A percentile compares a stretch with the other conserved stretches of the same genome.
Conservation (phyloP, 2,113 vertebrate genomes). For the Epinephelus cyanopodus region DNA sequence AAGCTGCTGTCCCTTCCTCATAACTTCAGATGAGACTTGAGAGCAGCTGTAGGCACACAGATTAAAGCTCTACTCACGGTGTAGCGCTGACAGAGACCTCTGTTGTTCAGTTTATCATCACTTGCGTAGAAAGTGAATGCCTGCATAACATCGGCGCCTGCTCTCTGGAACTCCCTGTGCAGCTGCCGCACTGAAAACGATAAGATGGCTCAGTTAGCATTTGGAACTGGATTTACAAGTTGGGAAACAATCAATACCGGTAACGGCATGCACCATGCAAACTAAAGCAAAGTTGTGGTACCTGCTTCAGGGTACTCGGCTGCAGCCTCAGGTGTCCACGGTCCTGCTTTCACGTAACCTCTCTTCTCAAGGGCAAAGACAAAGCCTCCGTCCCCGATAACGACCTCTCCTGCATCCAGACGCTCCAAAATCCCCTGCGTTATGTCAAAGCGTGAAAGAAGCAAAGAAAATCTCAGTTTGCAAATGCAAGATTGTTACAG, state of each 20-base stretch:
- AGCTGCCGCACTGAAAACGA: slow-evolving; percentile 93
- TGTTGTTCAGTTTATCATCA: slow-evolving; percentile 97
- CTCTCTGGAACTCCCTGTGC: slow-evolving; percentile 95
- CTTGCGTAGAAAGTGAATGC: slow-evolving; percentile 98
- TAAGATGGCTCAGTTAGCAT: neutral
- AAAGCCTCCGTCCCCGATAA: slow-evolving; percentile 97
- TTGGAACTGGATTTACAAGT: neutral
- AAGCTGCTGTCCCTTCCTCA: neutral
- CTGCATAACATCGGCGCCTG: slow-evolving; percentile 95
- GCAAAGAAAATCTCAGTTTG: neutral
- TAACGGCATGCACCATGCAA: neutral
- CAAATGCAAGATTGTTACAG: neutral
- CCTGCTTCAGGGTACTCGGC: slow-evolving; percentile 95
- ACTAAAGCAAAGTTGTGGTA: slow-evolving; percentile 42
- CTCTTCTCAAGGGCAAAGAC: slow-evolving; percentile 97
- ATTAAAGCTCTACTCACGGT: slow-evolving; percentile 84
- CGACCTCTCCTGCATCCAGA: slow-evolving; percentile 91
- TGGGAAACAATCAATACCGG: no score
- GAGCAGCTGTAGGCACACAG: slow-evolving; percentile 47
- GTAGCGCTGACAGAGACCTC: slow-evolving; percentile 91
- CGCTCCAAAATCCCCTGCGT: slow-evolving; percentile 92
- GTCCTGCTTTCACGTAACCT: slow-evolving; percentile 96
- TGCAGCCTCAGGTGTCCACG: slow-evolving; percentile 97
- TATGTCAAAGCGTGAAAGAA: neutral
- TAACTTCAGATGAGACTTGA: neutral